Evolutionary conservation across 2,888 invertebrate species (phyloP), one percentile per base, ranked within the genome.

Genomic region (Hemithea aestivaria): DNA sequence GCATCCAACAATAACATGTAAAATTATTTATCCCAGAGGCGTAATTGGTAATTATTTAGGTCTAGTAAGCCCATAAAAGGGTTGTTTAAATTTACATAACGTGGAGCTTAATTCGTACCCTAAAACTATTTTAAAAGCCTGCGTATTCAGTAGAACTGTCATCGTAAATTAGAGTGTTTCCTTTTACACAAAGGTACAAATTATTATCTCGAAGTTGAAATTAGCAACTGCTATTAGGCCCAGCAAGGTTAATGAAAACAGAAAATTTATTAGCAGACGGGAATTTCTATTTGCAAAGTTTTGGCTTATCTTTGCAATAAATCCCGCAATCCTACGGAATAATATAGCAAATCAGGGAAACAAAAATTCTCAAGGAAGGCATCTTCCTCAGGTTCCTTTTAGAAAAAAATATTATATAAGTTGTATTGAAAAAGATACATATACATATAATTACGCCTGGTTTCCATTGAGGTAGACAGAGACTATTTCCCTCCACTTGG

Each of bases 251-350:
- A 67, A 65, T 65, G 60, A 63, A 64, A 66, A 59, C 42, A 40
- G 53, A 45, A 55, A 62, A 66, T 67, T 65, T 66, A 68, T 68
- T 62, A 62, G 53, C 58, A 56, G 58, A 57, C 41, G 37, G 48
- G 53, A 62, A 65, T 63, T 60, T 53, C 45, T 61, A 56, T 63
- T 65, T 56, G 40, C 55, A 51, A 64, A 70, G 62, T 70, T 74
- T 42, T 50, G 51, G 49, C 58, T 70, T 73, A 72, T 70, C 68
- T 62, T 47, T 42, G 67, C 58, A 53, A 75, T 75, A 75, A 76
- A 75, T 77, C 64, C 47, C 45, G 34, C 52, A 53, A 61, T 69
- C 59, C 59, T 36, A 36, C 36, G 28, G 33, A 41, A 35, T 41
- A 41, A 41, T 33, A 32, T 33, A 32, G 36, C 32, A 33, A 73